phyloP scores from a whole-genome alignment of 2,797 vertebrate species.

The Ctenochaetus hawaiiensis region DNA sequence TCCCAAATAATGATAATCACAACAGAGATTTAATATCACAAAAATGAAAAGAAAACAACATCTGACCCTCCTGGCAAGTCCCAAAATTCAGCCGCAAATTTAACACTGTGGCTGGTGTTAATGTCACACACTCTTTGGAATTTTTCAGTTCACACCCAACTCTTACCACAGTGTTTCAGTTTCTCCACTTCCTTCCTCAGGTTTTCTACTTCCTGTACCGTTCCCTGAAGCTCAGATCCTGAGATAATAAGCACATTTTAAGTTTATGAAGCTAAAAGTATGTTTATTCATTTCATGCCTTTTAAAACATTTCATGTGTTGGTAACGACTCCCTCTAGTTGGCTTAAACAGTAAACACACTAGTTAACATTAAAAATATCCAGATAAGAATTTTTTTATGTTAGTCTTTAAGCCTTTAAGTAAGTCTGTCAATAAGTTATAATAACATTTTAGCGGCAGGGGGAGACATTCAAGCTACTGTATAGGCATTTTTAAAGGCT shows the following conservation, averaged over 20 bases:
- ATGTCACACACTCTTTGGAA: neutral
- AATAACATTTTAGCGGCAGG: too few relatives aligned
- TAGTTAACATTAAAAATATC: neutral
- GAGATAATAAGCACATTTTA: slow-evolving; percentile 52
- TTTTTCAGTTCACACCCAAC: slow-evolving; percentile 8
- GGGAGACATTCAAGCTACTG: too few relatives aligned
- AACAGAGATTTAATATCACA: too few relatives aligned
- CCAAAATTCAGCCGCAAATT: too few relatives aligned
- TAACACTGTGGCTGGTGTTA: neutral
- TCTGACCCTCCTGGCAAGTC: neutral
- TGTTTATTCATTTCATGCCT: neutral
- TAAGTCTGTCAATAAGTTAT: too few relatives aligned
- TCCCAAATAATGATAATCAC: too few relatives aligned
- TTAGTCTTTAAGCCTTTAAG: too few relatives aligned
- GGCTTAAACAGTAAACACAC: neutral
- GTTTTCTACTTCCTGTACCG: slow-evolving; percentile 80
- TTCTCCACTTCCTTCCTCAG: slow-evolving; percentile 83
- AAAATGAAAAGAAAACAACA: too few relatives aligned
- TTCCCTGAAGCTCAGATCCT: slow-evolving; percentile 82
- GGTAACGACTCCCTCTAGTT: neutral
- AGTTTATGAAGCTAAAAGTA: slow-evolving; percentile 6
- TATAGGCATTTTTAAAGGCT: too few relatives aligned
- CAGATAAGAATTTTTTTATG: too few relatives aligned
- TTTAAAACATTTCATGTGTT: neutral
- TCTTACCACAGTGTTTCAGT: slow-evolving; percentile 83